These are phyloP conservation scores for Parapsyche elsis DNA, from an alignment of 1,140 invertebrate genomes.

Conservation along the genomic window DNA sequence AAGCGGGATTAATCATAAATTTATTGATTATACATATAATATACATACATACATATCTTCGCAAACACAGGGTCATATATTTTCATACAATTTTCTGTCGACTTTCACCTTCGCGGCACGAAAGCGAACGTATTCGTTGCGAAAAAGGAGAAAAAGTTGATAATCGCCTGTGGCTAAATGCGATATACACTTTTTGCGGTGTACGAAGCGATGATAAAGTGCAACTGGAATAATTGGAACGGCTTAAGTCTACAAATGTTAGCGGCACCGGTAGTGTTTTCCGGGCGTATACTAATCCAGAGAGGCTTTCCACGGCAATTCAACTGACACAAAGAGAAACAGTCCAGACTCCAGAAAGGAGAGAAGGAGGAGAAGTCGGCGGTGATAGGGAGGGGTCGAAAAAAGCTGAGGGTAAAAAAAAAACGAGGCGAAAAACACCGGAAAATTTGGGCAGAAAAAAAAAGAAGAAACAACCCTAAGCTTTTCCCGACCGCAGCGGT, in stretches of 20 bases:
- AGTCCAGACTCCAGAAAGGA: not conserved
- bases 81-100: too few relatives aligned
- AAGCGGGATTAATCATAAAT: too few relatives aligned
- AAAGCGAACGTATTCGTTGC: too few relatives aligned
- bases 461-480: not conserved
- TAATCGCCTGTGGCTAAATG: too few relatives aligned
- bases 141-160: too few relatives aligned
- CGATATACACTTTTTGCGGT: too few relatives aligned
- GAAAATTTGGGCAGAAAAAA: not conserved
- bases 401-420: not conserved
- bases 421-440: constrained; percentile 2
- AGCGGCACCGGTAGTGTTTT: not conserved
- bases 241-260: not conserved
- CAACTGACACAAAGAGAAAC: not conserved
- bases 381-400: not conserved
- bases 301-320: not conserved
- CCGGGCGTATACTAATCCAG: not conserved
- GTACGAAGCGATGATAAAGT: not conserved
- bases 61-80: too few relatives aligned
- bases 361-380: not conserved
- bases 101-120: too few relatives aligned
- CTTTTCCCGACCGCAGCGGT: not conserved
- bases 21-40: too few relatives aligned
- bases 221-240: constrained; percentile 15
- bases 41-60: too few relatives aligned